Evolutionary conservation across 2,113 vertebrate genomes (phyloP).

Genomic region (Laticauda laticaudata): DNA sequence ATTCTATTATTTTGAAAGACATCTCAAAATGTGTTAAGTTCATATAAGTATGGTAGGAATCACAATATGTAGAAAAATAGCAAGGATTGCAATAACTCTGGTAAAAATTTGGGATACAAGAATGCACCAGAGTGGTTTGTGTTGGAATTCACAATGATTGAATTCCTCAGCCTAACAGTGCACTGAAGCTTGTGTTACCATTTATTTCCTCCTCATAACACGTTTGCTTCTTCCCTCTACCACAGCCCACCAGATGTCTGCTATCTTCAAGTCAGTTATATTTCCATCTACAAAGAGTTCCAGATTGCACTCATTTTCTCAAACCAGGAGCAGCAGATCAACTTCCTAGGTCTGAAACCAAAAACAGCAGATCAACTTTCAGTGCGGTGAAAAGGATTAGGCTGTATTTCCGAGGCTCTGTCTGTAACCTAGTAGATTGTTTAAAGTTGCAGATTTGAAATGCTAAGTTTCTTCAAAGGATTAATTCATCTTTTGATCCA

Average conservation of each 20-base stretch:
- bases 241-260: not conserved
- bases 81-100: not conserved
- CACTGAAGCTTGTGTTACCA: not conserved
- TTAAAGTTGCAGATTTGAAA: conserved; percentile 52
- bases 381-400: not conserved
- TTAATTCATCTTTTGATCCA: conserved; percentile 73
- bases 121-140: not conserved
- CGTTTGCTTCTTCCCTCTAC: not conserved
- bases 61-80: not conserved
- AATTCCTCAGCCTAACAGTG: not conserved
- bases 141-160: not conserved
- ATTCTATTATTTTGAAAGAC: not conserved
- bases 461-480: conserved; percentile 69
- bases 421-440: conserved; percentile 28
- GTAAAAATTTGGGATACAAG: not conserved
- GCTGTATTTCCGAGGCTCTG: conserved; percentile 29
- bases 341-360: conserved; percentile 23
- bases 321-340: conserved; percentile 24
- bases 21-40: not conserved
- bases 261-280: not conserved
- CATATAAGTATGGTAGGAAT: not conserved
- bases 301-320: conserved; percentile 13
- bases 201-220: not conserved
- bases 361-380: conserved; percentile 24
- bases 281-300: conserved; percentile 14